Evolutionary conservation across 2,888 invertebrate genomes (phyloP).

Genomic region (Oithona nana): DNA sequence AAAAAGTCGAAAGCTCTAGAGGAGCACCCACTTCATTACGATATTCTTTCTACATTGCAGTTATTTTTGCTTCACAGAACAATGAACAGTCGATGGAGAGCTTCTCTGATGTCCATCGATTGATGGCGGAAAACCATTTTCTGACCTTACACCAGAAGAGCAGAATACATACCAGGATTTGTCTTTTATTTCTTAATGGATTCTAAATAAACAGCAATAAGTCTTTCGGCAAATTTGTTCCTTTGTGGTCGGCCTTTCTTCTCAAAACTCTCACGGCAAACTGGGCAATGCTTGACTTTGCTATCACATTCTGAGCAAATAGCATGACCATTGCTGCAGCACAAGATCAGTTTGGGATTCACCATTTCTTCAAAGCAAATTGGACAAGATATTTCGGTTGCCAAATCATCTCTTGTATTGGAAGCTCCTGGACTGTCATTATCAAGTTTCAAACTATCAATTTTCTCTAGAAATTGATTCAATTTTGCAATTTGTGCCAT

Average conservation of each 20-base stretch:
- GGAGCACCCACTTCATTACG: no score
- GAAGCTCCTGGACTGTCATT: neutral
- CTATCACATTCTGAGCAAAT: neutral
- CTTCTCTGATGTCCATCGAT: no score
- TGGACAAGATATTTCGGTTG: neutral
- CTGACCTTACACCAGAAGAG: no score
- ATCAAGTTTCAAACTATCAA: neutral
- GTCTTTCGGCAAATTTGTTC: neutral
- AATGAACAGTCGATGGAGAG: no score
- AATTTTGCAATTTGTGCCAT: neutral
- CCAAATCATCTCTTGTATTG: neutral
- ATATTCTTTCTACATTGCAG: no score
- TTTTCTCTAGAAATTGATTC: neutral
- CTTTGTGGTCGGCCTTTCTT: neutral
- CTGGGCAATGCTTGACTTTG: neutral
- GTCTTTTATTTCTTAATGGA: no score
- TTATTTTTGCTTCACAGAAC: no score
- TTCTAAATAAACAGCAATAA: neutral
- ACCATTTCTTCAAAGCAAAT: neutral
- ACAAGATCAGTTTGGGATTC: neutral
- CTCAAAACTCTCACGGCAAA: neutral
- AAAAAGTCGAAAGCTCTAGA: no score
- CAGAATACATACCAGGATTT: no score
- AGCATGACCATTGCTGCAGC: neutral
- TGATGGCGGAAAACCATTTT: no score